A percentile compares a stretch with the other conserved stretches of the same genome.
phyloP scores from a whole-genome alignment of 2,888 invertebrate species.

The Syrphus vitripennis region DNA sequence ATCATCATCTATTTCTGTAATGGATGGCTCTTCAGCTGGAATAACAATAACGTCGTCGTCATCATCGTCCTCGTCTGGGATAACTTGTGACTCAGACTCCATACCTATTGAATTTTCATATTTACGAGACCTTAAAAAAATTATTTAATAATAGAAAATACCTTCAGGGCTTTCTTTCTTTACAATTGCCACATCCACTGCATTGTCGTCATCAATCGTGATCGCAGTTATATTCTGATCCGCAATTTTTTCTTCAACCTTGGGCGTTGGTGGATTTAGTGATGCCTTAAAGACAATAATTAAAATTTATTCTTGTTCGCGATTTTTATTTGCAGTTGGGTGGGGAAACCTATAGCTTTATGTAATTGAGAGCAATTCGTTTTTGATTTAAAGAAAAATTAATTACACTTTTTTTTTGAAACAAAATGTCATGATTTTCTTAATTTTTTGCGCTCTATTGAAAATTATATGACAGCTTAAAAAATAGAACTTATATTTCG shows the following conservation, averaged over 20 bases:
- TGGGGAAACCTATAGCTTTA: too few relatives aligned
- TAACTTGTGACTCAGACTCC: constrained; percentile 12
- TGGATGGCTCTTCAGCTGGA: constrained; percentile 85
- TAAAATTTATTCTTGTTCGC: background rate
- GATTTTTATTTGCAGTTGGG: background rate
- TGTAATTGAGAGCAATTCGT: too few relatives aligned
- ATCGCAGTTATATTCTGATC: constrained; percentile 62
- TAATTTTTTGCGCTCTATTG: too few relatives aligned
- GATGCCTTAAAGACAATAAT: constrained; percentile 73
- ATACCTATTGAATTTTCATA: constrained; percentile 4
- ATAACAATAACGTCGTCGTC: constrained; percentile 88
- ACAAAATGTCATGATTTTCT: too few relatives aligned
- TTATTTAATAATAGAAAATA: constrained; percentile 24
- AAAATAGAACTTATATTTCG: too few relatives aligned
- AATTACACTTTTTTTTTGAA: too few relatives aligned
- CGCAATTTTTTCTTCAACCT: constrained; percentile 41
- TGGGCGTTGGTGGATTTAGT: constrained; percentile 75
- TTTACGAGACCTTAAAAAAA: background rate
- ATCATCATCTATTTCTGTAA: constrained; percentile 84
- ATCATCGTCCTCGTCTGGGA: constrained; percentile 83
- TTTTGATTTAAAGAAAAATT: too few relatives aligned
- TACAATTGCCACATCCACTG: constrained; percentile 76
- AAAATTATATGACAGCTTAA: too few relatives aligned
- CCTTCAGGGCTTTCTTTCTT: constrained; percentile 76
- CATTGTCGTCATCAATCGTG: constrained; percentile 78